A percentile compares a stretch with the other conserved stretches of the same genome.
These are phyloP conservation scores for Drosophila truncata DNA, from an alignment of 1,140 invertebrate genomes.

Conservation along the genomic window DNA sequence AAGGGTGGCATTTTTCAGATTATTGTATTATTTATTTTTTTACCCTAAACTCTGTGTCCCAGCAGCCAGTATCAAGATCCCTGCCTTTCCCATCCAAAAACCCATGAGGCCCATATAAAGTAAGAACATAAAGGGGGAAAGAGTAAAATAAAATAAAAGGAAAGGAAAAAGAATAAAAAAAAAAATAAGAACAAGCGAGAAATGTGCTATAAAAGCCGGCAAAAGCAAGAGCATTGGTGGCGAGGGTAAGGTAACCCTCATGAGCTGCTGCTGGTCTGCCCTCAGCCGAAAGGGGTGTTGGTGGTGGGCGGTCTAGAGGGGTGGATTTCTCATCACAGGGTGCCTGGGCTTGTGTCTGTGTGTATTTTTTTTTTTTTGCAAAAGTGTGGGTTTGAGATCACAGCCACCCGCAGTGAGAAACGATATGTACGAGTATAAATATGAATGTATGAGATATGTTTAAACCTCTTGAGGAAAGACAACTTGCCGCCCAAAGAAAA, in stretches of 20 bases:
- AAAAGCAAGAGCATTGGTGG: conserved; percentile 24
- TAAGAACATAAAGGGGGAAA: conserved; percentile 8
- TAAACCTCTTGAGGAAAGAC: conserved; percentile 32
- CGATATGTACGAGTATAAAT: conserved; percentile 9
- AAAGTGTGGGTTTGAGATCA: conserved; percentile 15
- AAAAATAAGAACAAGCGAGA: conserved; percentile 7
- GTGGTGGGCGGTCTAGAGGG: conserved; percentile 22
- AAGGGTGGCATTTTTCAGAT: not conserved
- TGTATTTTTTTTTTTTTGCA: not conserved
- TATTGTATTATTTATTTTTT: conserved; percentile 3
- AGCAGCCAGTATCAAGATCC: conserved; percentile 17
- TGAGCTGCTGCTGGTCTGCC: not conserved
- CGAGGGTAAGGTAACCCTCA: conserved; percentile 22
- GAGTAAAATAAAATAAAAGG: conserved; percentile 15
- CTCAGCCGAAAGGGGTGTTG: conserved; percentile 14
- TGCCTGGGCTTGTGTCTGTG: not conserved
- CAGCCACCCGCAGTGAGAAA: conserved; percentile 33
- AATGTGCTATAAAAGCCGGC: conserved; percentile 41
- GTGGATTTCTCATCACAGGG: conserved; percentile 19
- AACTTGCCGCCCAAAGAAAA: conserved; percentile 18
- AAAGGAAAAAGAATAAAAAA: not conserved
- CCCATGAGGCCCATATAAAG: conserved; percentile 37
- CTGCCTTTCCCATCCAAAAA: conserved; percentile 1
- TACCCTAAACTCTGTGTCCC: conserved; percentile 12
- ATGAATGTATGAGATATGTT: conserved; percentile 9